Evolutionary conservation across 2,113 vertebrate genomes (phyloP), one percentile per base, ranked within the genome.

Genomic region (Solenodon paradoxus): DNA sequence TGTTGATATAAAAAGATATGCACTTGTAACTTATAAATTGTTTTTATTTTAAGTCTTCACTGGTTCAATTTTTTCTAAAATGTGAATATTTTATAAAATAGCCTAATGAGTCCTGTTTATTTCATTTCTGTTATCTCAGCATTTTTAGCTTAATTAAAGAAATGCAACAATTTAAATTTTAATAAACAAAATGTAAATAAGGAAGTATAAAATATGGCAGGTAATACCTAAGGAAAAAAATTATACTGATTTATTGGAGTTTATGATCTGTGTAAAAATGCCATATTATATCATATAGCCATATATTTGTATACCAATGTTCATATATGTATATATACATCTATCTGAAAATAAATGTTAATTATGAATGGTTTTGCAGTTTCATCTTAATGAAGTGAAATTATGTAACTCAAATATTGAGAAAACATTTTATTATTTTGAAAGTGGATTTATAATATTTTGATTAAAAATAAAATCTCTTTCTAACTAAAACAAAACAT

Each of bases 1-100:
- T n/a, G n/a, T n/a, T n/a, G n/a, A n/a, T n/a, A n/a, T n/a, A n/a
- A n/a, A n/a, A n/a, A n/a, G n/a, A n/a, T n/a, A n/a, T n/a, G n/a
- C n/a, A n/a, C n/a, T n/a, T n/a, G n/a, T n/a, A n/a, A n/a, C n/a
- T n/a, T n/a, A n/a, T n/a, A n/a, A n/a, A n/a, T n/a, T n/a, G n/a
- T n/a, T n/a, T n/a, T 2, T 6, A 86, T 95, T 78, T 91, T 35
- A 84, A 12, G 19, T 59, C 32, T 22, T 71, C 96, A 97, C 92
- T 8, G 22, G 38, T 9, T 81, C 81, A 28, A n/a, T n/a, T 74
- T 64, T 63, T 71, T 87, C 12, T 83, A 79, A 68, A 79, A 35
- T 63, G 2, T 24, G 28, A 11, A 17, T 35, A 22, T 78, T 28
- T 47, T 28, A 32, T n/a, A 22, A 85, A 72, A 88, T 59, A 28